phyloP scores from a whole-genome alignment of 2,888 invertebrate genomes.

The Panopea generosa region DNA sequence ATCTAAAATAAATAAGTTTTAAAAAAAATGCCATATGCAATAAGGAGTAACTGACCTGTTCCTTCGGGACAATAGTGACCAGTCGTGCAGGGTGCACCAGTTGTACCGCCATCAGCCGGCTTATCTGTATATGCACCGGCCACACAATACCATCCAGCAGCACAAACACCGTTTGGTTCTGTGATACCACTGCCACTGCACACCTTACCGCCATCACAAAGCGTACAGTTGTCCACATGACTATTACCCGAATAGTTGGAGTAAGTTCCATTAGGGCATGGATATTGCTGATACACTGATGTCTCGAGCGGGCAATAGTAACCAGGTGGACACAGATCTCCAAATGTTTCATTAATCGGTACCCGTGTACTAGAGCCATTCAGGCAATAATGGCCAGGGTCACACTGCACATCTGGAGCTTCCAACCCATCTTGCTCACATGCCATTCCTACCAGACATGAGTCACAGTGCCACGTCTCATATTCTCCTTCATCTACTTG shows the following conservation, averaged over 20 bases:
- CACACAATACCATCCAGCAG: constrained; percentile 82
- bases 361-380: constrained; percentile 70
- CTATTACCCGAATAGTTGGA: constrained; percentile 78
- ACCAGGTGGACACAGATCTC: constrained; percentile 81
- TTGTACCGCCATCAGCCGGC: constrained; percentile 81
- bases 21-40: too few relatives aligned
- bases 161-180: constrained; percentile 79
- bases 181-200: constrained; percentile 79
- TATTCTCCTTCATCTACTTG: constrained; percentile 74
- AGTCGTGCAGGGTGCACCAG: constrained; percentile 81
- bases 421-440: constrained; percentile 79
- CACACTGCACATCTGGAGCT: constrained; percentile 72
- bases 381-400: constrained; percentile 80
- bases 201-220: constrained; percentile 80
- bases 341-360: constrained; percentile 69
- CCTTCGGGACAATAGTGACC: constrained; percentile 81
- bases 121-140: constrained; percentile 76
- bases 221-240: constrained; percentile 73
- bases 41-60: constrained; percentile 78
- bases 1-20: too few relatives aligned
- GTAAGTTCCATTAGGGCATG: constrained; percentile 83
- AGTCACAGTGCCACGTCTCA: constrained; percentile 74
- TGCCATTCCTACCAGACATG: constrained; percentile 78
- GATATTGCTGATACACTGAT: constrained; percentile 69
- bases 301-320: constrained; percentile 82